phyloP scores from a whole-genome alignment of 2,888 invertebrate genomes.

The Hirudinaria manillensis region DNA sequence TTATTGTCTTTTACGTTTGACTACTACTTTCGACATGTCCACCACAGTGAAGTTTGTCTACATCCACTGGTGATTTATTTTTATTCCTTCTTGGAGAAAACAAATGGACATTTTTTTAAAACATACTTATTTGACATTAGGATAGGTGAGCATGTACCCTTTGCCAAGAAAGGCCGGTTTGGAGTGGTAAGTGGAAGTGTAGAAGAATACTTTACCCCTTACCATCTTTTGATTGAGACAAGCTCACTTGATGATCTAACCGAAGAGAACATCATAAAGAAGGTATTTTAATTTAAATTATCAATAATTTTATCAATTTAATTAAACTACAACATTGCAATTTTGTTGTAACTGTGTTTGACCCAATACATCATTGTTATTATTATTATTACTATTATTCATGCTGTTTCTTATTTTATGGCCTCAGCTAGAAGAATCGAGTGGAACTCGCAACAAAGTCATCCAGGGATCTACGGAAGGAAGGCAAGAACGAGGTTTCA shows the following conservation, averaged over 20 bases:
- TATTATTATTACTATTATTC: not conserved
- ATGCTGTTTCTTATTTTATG: not conserved
- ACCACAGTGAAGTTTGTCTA: conserved; percentile 52
- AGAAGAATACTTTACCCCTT: conserved; percentile 46
- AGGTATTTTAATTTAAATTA: conserved; percentile 27
- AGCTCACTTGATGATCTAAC: conserved; percentile 47
- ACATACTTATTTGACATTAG: conserved; percentile 38
- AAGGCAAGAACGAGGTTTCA: conserved; percentile 50
- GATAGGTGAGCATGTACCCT: conserved; percentile 50
- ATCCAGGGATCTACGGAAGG: conserved; percentile 42
- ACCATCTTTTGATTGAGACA: conserved; percentile 48
- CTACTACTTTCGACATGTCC: conserved; percentile 50
- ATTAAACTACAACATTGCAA: not conserved
- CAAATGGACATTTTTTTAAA: not conserved
- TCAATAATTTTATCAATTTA: not conserved
- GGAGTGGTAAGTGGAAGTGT: conserved; percentile 51
- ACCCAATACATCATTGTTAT: not conserved
- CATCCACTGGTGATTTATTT: conserved; percentile 47
- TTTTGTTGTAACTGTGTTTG: not conserved
- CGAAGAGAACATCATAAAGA: conserved; percentile 43
- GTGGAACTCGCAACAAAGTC: conserved; percentile 50
- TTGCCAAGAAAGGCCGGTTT: conserved; percentile 48
- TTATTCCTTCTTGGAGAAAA: not conserved
- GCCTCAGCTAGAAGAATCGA: conserved; percentile 46
- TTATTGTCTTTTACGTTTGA: conserved; percentile 48